Evolutionary conservation across 2,888 invertebrate genomes (phyloP).

Genomic region (Drosophila pseudotakahashii): DNA sequence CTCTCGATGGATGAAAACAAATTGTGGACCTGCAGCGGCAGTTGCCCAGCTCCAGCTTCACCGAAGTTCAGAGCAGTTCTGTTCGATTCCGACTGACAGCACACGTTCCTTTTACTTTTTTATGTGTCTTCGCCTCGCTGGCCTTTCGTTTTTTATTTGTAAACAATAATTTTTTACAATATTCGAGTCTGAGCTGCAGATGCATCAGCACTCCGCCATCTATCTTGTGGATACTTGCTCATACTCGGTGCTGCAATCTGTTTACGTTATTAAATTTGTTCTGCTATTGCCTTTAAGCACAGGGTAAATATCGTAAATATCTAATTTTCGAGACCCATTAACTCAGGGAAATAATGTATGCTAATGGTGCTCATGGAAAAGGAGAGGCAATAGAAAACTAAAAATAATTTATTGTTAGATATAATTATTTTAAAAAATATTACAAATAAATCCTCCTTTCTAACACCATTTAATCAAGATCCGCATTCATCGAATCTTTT

Average conservation of each 20-base stretch:
- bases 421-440: too few species aligned
- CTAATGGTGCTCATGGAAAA: too few species aligned
- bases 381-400: too few species aligned
- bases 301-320: slow-evolving; percentile 59
- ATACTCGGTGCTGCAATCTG: slow-evolving; percentile 36
- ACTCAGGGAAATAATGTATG: too few species aligned
- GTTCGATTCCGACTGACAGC: slow-evolving; percentile 32
- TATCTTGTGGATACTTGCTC: slow-evolving; percentile 27
- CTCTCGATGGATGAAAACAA: slow-evolving; percentile 59
- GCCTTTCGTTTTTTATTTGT: slow-evolving; percentile 58
- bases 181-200: slow-evolving; percentile 43
- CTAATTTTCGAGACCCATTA: slow-evolving; percentile 12
- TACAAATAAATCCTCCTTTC: background rate
- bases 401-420: too few species aligned
- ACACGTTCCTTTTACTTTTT: slow-evolving; percentile 47
- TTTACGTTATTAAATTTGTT: slow-evolving; percentile 63
- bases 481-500: slow-evolving; percentile 3
- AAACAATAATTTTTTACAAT: slow-evolving; percentile 69
- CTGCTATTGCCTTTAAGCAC: slow-evolving; percentile 51
- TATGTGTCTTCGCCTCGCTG: slow-evolving; percentile 48
- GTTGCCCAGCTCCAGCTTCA: slow-evolving; percentile 6
- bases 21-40: slow-evolving; percentile 58
- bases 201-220: slow-evolving; percentile 29
- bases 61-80: slow-evolving; percentile 27
- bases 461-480: background rate